A percentile compares a stretch with the other conserved stretches of the same genome.
These are phyloP conservation scores for Caenorhabditis parvicauda DNA, from an alignment of 2,888 invertebrate genomes.

Conservation along the genomic window DNA sequence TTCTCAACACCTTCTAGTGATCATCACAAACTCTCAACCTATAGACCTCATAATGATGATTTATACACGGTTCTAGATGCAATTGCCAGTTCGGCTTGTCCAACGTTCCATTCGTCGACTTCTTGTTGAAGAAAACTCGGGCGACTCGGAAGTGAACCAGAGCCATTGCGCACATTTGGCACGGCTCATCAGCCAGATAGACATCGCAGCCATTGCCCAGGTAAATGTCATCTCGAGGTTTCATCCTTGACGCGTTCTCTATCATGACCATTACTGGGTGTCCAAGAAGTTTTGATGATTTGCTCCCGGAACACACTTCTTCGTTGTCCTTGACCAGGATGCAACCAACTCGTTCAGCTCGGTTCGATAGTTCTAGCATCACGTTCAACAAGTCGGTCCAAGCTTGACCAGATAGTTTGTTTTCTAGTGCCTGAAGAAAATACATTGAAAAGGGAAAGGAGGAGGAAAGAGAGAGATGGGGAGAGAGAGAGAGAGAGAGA, in stretches of 20 bases:
- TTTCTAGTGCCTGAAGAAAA: constrained; percentile 5
- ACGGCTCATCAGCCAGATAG: constrained; percentile 27
- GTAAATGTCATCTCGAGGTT: constrained; percentile 11
- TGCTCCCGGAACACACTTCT: constrained; percentile 2
- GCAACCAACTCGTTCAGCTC: neutral
- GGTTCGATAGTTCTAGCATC: neutral
- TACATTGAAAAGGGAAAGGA: too few species aligned
- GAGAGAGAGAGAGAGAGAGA: too few species aligned
- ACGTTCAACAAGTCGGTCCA: neutral
- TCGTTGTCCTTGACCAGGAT: neutral
- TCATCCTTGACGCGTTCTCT: constrained; percentile 8
- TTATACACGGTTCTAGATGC: constrained; percentile 28
- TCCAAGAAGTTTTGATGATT: constrained; percentile 13
- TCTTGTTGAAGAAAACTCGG: constrained; percentile 19
- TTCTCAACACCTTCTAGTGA: too few species aligned
- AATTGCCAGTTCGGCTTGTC: constrained; percentile 27
- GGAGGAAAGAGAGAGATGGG: too few species aligned
- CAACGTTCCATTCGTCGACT: constrained; percentile 24
- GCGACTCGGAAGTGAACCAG: constrained; percentile 33
- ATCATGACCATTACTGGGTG: constrained; percentile 37
- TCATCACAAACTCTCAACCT: constrained; percentile 6
- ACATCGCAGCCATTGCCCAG: constrained; percentile 35
- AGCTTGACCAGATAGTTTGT: neutral
- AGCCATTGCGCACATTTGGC: constrained; percentile 42
- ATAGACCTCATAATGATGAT: constrained; percentile 37